Conservation (phyloP, 2,113 vertebrate species). For the Melanotaenia duboulayi region DNA sequence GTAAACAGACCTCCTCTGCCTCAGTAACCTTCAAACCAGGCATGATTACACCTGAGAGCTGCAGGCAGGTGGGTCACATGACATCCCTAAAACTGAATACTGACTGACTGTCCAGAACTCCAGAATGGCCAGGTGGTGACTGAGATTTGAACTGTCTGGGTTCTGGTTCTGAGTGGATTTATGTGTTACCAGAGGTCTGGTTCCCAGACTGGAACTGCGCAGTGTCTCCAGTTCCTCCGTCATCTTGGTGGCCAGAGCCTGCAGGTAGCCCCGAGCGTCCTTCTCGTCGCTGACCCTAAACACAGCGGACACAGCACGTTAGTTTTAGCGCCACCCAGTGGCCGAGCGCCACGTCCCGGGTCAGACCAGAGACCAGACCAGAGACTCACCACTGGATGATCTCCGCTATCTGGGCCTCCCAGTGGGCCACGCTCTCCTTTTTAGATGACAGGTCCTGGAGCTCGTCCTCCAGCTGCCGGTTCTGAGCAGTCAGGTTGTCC, state of each 20-base stretch:
- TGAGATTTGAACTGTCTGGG: background rate
- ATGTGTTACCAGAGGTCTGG: conserved; percentile 88
- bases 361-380: conserved; percentile 23
- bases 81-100: too few relatives aligned
- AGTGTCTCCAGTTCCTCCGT: conserved; percentile 94
- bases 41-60: too few relatives aligned
- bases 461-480: conserved; percentile 93
- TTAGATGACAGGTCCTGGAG: conserved; percentile 92
- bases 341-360: too few relatives aligned
- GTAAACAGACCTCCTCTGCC: too few relatives aligned
- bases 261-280: conserved; percentile 96
- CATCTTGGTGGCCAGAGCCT: conserved; percentile 97
- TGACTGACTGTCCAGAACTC: too few relatives aligned
- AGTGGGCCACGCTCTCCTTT: conserved; percentile 96
- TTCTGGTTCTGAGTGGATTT: background rate
- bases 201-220: conserved; percentile 90
- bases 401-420: conserved; percentile 98
- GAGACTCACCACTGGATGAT: conserved; percentile 96
- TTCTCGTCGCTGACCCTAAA: conserved; percentile 98
- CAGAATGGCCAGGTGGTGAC: too few relatives aligned
- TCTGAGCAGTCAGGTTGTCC: conserved; percentile 92
- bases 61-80: too few relatives aligned
- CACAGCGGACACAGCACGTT: background rate
- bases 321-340: background rate
- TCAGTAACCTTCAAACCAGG: too few relatives aligned